A percentile compares a stretch with the other conserved stretches of the same genome.
These are phyloP conservation scores for Neodiprion pinetum DNA, from an alignment of 1,140 invertebrate genomes.

Conservation along the genomic window DNA sequence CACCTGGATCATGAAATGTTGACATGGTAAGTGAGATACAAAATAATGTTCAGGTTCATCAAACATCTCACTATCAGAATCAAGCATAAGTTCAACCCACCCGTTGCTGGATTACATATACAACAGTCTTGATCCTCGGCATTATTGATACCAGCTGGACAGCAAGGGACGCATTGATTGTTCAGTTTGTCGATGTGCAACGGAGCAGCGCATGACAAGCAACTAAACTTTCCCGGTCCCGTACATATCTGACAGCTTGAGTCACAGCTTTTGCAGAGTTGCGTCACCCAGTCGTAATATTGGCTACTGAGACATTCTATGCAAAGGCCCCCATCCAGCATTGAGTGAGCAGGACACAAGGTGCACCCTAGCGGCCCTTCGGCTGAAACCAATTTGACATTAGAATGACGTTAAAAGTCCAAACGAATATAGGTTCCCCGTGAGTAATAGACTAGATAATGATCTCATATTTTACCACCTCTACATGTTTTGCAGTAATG, in stretches of 20 bases:
- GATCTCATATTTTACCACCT: no score
- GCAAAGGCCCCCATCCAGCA: constrained; percentile 76
- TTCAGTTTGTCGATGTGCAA: constrained; percentile 72
- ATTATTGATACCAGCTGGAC: constrained; percentile 59
- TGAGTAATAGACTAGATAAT: no score
- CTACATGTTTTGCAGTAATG: no score
- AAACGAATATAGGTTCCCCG: no score
- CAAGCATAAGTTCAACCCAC: constrained; percentile 54
- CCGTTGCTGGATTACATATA: constrained; percentile 71
- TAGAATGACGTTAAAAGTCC: no score
- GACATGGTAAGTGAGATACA: neutral
- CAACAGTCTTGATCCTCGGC: constrained; percentile 66
- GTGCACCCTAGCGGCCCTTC: no score
- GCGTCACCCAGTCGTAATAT: constrained; percentile 75
- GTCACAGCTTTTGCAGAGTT: constrained; percentile 73
- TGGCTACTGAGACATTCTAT: constrained; percentile 77
- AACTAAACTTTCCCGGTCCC: constrained; percentile 74
- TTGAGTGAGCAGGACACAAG: constrained; percentile 74
- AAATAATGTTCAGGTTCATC: constrained; percentile 16
- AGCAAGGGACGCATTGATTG: constrained; percentile 78
- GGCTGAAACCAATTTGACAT: no score
- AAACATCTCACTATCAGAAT: constrained; percentile 18
- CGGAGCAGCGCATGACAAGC: constrained; percentile 70
- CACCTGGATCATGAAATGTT: constrained; percentile 55
- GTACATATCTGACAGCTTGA: constrained; percentile 73